Base-by-base conservation (phyloP, 2,797 vertebrate species). In the Falco berigora region DNA sequence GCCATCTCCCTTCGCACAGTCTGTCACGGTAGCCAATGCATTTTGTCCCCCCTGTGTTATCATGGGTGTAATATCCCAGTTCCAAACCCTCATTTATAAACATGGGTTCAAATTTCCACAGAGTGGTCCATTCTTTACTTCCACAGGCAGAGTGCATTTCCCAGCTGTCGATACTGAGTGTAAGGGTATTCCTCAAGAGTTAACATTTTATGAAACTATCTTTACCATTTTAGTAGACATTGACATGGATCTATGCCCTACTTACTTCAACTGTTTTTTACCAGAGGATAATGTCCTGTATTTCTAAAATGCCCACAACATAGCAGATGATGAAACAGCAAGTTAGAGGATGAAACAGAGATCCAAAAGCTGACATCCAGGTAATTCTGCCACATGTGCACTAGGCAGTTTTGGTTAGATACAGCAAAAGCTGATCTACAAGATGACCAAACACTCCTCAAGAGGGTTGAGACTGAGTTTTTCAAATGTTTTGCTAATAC, bases 391-490 rank as follows among this genome's bases (percentile, higher is more conserved):
- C 44, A 58, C 24, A 19, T 4, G 25, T 69, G 3, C 6, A 23
- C 20, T 13, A 82, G 52, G 24, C 21, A 42, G 4, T 52, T 87
- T 72, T 68, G 17, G 8, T 62, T 75, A 90, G 47, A 47, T 62
- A 40, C 7, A 27, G 12, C 36, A 63, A 88, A 90, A 91, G 15
- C 24, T 62, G 15, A 28, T 63, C 20, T 36, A 56, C 16, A 69
- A 42, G 52, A 67, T 30, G 42, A 74, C 18, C 14, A 77, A 64
- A 52, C 5, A 9, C 5, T 74, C 27, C 17, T 32, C 40, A 19
- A 10, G 25, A 71, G 3, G 4, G 4, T 2, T 36, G 10, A 72
- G 24, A 36, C 27, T 18, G 4, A 14, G 2, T 0, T 40, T 20
- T 71, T 88, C 78, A 28, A 64, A 24, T 8, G 3, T 24, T 49